These are phyloP conservation scores for Myathropa florea DNA, from an alignment of 2,888 invertebrate species.

Conservation along the genomic window DNA sequence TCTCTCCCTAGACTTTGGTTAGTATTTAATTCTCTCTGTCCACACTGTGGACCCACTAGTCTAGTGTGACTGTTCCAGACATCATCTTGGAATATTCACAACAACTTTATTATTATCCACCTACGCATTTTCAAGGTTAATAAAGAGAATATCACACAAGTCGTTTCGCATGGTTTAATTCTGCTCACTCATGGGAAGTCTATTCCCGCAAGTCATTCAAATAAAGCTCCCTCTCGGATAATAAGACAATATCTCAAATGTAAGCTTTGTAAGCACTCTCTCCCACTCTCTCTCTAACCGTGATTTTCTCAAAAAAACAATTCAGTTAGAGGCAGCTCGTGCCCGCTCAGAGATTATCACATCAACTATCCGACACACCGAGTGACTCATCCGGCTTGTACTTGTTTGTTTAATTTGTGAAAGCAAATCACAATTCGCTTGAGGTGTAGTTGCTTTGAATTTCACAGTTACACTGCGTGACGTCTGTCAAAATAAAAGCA, in stretches of 20 bases:
- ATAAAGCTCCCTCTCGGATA: background rate
- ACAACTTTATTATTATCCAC: background rate
- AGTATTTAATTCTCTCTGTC: no score
- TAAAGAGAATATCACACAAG: background rate
- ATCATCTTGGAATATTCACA: background rate
- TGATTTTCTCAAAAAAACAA: background rate
- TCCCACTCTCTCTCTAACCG: background rate
- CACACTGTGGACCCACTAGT: no score
- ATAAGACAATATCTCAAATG: background rate
- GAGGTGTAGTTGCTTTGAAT: background rate
- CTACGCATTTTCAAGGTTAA: background rate
- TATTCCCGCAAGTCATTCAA: background rate
- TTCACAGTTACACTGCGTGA: background rate
- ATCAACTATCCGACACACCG: background rate
- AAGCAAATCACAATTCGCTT: background rate
- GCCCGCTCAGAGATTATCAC: background rate
- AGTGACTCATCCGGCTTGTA: background rate
- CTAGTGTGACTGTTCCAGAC: no score
- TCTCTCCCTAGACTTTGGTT: no score
- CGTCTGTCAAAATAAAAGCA: background rate
- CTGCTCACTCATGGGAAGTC: background rate
- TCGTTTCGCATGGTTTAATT: background rate
- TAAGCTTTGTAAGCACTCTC: background rate
- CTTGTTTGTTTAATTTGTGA: background rate
- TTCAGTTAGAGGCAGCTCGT: background rate